Base-by-base conservation (phyloP, 2,888 invertebrate species). In the Phyllotreta cruciferae region DNA sequence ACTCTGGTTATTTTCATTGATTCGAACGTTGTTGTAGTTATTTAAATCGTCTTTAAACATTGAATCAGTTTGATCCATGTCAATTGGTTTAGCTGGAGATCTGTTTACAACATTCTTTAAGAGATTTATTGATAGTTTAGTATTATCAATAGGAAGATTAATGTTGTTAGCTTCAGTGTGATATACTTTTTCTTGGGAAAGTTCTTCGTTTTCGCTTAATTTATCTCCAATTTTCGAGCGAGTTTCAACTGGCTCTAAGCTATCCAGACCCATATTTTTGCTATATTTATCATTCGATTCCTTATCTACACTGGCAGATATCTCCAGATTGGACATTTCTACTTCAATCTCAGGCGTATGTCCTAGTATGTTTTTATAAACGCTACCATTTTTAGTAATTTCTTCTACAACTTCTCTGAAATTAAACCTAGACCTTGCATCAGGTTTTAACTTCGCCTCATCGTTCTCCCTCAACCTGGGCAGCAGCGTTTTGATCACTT, bases 381-480 rank as follows among this genome's bases (percentile, higher is more conserved):
- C 38, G 3, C 36, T 50, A 10, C 50, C 49, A 34, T 62, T 50
- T 50, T 56, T 60, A 8, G 56, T 61, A 47, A 61, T 55, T 14
- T 66, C 61, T 10, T 54, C 62, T 5, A 62, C 56, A 3, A 65
- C 62, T 52, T 62, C 60, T 39, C 45, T 58, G 24, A 58, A 83
- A 82, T 61, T 79, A 81, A 66, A 84, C 82, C 75, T 82, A 83
- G 74, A 44, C 54, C 36, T 41, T 8, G 83, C 83, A 77, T 11
- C 77, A 76, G 6, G 84, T 64, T 63, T 37, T 36, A 13, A 37
- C 55, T 53, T 49, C 41, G 52, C n/a, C 9, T 56, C 41, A 1
- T 8, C 66, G 42, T 38, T 42, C 56, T 47, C 60, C 9, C n/a
- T 38, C 50, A 47, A 45, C 49, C 49, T 42, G 13, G 56, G 34